Percentiles rank a stretch among this genome's conserved stretches.
Conservation (phyloP, 2,888 invertebrate genomes). For the Ephialtes manifestator region DNA sequence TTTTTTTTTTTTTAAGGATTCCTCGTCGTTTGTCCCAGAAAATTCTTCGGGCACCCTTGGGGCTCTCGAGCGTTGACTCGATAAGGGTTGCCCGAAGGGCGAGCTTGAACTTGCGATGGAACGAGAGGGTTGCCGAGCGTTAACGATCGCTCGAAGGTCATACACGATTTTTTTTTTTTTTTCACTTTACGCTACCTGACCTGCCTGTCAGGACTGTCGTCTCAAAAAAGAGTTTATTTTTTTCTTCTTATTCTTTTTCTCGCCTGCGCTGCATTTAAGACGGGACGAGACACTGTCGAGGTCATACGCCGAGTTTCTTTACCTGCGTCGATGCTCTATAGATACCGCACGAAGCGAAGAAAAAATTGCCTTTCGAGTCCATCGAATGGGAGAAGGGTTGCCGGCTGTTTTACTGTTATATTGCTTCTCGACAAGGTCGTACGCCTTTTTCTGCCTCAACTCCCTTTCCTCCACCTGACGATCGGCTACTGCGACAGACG, state of each 20-base stretch:
- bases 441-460: slow-evolving; percentile 46
- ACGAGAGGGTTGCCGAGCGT: slow-evolving; percentile 67
- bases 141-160: slow-evolving; percentile 70
- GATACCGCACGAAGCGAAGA: slow-evolving; percentile 45
- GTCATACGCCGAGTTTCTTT: slow-evolving; percentile 64
- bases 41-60: slow-evolving; percentile 46
- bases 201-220: slow-evolving; percentile 12
- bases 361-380: slow-evolving; percentile 51
- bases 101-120: slow-evolving; percentile 47
- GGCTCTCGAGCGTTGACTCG: slow-evolving; percentile 52
- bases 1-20: slow-evolving; percentile 46
- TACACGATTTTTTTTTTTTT: slow-evolving; percentile 57
- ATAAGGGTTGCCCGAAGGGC: slow-evolving; percentile 70
- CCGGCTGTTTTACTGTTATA: slow-evolving; percentile 62
- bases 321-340: slow-evolving; percentile 55
- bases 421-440: slow-evolving; percentile 59
- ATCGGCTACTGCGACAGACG: slow-evolving; percentile 12
- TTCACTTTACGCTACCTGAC: slow-evolving; percentile 61
- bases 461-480: slow-evolving; percentile 59
- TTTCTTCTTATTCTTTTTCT: slow-evolving; percentile 48
- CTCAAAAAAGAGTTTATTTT: slow-evolving; percentile 65
- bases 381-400: slow-evolving; percentile 60
- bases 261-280: slow-evolving; percentile 64
- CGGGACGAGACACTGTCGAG: slow-evolving; percentile 55
- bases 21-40: slow-evolving; percentile 51